Evolutionary conservation across 1,140 invertebrate genomes (phyloP), one percentile per base, ranked within the genome.

Genomic region (Danaus melanippus): DNA sequence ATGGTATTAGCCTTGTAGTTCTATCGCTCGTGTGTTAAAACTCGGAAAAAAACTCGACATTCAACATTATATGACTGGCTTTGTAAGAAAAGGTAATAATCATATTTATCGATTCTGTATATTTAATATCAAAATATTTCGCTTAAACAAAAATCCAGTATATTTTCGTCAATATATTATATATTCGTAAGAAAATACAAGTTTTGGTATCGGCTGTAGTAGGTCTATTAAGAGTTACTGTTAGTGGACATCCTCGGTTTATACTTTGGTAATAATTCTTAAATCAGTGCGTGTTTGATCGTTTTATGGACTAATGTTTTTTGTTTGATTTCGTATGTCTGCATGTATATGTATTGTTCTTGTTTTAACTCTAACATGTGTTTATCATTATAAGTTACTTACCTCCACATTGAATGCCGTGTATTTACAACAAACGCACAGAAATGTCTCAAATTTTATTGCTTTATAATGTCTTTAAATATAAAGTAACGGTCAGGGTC

Each of bases 1-100:
- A 78, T 74, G 64, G 60, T 57, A 55, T 69, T 55, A 55, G 57
- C 74, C 69, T 74, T 78, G 66, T 50, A 54, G 53, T 60, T 49
- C 46, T 54, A 59, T 55, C 59, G 50, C 45, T 50, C 40, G 51
- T 50, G 56, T 64, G 61, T 63, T 61, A 66, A 63, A 48, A 45
- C 46, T 50, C 45, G 60, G 21, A 51, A 65, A 66, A 51, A 51
- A 12, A 56, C 48, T 52, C 57, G 56, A 63, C 12, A 40, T 50
- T n/a, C 41, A 40, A 50, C 48, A 40, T 32, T 40, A 50, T 12
- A 12, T 6, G 12, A 40, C 21, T 9, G 32, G 21, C 48, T 41
- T 40, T 39, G 41, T 12, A 50, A 11, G 10, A 32, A 32, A 32
- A 32, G 21, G 21, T 32, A 4, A 32, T 5, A 32, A 32, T 32